phyloP scores from a whole-genome alignment of 2,888 invertebrate genomes.

The Rhopalosiphum nymphaeae region DNA sequence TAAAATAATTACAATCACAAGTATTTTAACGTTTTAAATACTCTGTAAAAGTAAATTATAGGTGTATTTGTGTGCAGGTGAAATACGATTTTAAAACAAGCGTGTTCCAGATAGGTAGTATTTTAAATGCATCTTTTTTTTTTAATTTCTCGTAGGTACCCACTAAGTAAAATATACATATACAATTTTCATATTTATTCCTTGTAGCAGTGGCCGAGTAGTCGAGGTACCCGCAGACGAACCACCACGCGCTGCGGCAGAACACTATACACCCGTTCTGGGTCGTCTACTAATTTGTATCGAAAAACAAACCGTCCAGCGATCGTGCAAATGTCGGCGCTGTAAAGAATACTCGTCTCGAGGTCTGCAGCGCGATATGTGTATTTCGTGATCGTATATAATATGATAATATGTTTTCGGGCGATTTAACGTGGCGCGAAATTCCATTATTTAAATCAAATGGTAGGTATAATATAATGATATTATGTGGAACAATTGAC shows the following conservation, averaged over 20 bases:
- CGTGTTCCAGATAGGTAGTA: not conserved
- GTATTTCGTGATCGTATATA: slow-evolving; percentile 44
- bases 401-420: slow-evolving; percentile 48
- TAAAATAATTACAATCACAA: not conserved
- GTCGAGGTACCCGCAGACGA: not conserved
- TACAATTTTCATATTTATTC: not conserved
- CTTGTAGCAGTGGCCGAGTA: not conserved
- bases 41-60: not conserved
- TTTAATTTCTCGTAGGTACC: not conserved
- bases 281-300: slow-evolving; percentile 63
- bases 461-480: slow-evolving; percentile 11
- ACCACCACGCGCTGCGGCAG: not conserved
- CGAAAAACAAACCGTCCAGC: slow-evolving; percentile 54
- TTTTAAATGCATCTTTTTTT: not conserved
- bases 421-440: slow-evolving; percentile 53
- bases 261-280: slow-evolving; percentile 37
- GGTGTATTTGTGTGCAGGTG: not conserved
- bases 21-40: not conserved
- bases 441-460: slow-evolving; percentile 63
- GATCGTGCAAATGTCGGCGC: slow-evolving; percentile 53
- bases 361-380: slow-evolving; percentile 44
- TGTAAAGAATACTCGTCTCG: slow-evolving; percentile 52
- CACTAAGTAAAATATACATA: not conserved
- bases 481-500: slow-evolving; percentile 60
- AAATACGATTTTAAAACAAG: not conserved